A percentile compares a stretch with the other conserved stretches of the same genome.
Conservation (phyloP, 2,113 vertebrate genomes). For the human (Homo sapiens) region DNA sequence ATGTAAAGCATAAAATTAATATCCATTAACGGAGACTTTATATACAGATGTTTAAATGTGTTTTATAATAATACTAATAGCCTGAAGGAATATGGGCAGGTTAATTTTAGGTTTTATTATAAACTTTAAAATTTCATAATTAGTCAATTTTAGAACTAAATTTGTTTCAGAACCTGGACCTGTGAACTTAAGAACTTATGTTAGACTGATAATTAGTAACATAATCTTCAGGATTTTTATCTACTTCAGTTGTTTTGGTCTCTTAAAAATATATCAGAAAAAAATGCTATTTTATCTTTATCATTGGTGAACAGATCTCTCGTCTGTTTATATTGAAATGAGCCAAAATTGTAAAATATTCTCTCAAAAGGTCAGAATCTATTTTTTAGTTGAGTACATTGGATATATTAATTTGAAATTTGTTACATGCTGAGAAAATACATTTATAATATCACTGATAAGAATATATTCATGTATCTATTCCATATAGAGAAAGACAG, state of each 20-base stretch:
- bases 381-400: neutral
- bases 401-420: neutral
- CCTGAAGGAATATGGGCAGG: neutral
- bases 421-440: neutral
- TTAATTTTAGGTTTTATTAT: constrained; percentile 8
- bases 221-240: neutral
- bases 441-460: neutral
- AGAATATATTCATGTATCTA: neutral
- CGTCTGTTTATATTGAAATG: neutral
- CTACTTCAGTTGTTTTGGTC: neutral
- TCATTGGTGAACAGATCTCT: neutral
- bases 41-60: neutral
- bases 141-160: neutral
- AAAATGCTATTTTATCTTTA: neutral
- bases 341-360: neutral
- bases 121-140: neutral
- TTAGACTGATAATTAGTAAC: neutral
- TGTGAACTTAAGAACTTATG: constrained; percentile 12
- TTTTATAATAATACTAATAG: neutral
- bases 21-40: neutral
- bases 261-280: neutral
- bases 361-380: neutral
- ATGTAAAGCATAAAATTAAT: neutral
- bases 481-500: neutral
- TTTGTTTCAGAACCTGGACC: neutral